These are phyloP conservation scores for Rhombomys opimus DNA, from an alignment of 2,113 vertebrate genomes.

Conservation along the genomic window DNA sequence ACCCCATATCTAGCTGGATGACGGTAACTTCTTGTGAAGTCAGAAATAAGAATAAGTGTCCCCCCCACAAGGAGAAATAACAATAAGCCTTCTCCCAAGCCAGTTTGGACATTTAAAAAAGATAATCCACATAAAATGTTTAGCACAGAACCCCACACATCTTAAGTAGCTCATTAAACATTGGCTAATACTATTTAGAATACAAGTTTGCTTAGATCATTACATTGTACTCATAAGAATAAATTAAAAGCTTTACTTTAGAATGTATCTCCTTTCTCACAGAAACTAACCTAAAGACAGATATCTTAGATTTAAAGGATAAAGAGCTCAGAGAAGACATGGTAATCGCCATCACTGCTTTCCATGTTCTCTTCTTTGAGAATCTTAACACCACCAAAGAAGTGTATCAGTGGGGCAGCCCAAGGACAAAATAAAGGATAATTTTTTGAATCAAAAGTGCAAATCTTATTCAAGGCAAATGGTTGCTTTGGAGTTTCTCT, in stretches of 20 bases:
- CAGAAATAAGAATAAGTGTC: not conserved
- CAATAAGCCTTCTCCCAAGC: not conserved
- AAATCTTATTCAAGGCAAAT: slow-evolving; percentile 45
- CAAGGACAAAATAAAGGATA: slow-evolving; percentile 29
- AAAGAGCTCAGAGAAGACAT: slow-evolving; percentile 30
- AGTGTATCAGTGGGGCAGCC: not conserved
- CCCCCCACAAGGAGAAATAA: not conserved
- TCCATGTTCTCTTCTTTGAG: slow-evolving; percentile 4
- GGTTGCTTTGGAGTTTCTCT: slow-evolving; percentile 29
- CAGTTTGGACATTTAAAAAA: slow-evolving; percentile 43
- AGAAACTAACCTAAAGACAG: not conserved
- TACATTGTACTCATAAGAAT: not conserved
- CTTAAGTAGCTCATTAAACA: slow-evolving; percentile 30
- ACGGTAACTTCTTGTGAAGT: slow-evolving; percentile 22
- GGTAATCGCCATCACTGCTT: not conserved
- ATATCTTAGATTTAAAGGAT: slow-evolving; percentile 17
- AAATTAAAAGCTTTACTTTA: not conserved
- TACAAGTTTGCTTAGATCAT: slow-evolving; percentile 19
- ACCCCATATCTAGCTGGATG: not conserved
- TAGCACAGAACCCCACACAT: not conserved
- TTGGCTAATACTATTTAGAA: slow-evolving; percentile 42
- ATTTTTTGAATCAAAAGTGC: not conserved
- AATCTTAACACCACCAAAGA: slow-evolving; percentile 7
- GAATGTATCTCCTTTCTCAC: not conserved
- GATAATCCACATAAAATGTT: not conserved